Conservation (phyloP, 1,140 invertebrate species). For the Rhynchophorus ferrugineus region DNA sequence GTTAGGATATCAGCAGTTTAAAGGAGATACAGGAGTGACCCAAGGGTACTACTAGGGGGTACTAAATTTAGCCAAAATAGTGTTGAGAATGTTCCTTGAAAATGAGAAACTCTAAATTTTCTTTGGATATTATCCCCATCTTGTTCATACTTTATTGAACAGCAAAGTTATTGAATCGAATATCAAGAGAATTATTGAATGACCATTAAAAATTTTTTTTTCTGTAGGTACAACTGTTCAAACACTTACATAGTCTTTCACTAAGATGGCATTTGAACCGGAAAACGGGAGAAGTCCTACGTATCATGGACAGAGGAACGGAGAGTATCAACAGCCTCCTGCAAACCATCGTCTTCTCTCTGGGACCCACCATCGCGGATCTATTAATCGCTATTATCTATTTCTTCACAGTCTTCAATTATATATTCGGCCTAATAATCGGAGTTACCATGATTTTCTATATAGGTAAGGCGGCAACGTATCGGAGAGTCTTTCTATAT, state of each 20-base stretch:
- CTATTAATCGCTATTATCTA: constrained; percentile 86
- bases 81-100: too few relatives aligned
- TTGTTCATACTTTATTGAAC: too few relatives aligned
- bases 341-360: constrained; percentile 80
- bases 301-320: constrained; percentile 92
- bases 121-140: too few relatives aligned
- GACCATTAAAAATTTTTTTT: too few relatives aligned
- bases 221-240: constrained; percentile 66
- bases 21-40: too few relatives aligned
- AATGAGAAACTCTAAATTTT: too few relatives aligned
- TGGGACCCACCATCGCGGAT: constrained; percentile 86
- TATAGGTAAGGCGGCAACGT: constrained; percentile 62
- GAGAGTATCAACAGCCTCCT: constrained; percentile 89
- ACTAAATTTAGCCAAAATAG: too few relatives aligned
- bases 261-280: constrained; percentile 83
- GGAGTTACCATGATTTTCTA: constrained; percentile 88
- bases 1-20: too few relatives aligned
- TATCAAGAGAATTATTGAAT: too few relatives aligned
- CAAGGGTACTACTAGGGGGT: too few relatives aligned
- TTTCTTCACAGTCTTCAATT: constrained; percentile 81
- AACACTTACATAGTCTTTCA: constrained; percentile 80
- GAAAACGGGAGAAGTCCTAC: constrained; percentile 92
- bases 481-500: not conserved
- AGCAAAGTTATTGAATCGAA: too few relatives aligned
- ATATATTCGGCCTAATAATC: constrained; percentile 90